Conservation (phyloP, 1,140 invertebrate genomes). For the Papilio polytes region DNA sequence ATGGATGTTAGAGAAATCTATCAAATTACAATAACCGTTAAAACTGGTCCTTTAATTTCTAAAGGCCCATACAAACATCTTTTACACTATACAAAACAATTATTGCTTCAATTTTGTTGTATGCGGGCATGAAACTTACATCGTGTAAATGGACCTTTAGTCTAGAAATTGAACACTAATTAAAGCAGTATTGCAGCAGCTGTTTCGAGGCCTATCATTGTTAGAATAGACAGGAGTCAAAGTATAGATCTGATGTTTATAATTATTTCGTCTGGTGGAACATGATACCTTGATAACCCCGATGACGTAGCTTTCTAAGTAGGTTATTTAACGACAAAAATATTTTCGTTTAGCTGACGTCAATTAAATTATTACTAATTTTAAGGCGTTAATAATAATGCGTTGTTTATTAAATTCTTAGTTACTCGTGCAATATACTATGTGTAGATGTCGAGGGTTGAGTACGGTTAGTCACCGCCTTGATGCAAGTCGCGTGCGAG, state of each 20-base stretch:
- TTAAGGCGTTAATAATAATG: not conserved
- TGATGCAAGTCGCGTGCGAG: constrained; percentile 32
- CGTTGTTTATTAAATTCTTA: too few species aligned
- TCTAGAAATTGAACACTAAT: not conserved
- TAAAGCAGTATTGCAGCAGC: not conserved
- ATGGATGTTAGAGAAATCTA: too few species aligned
- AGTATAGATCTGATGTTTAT: not conserved
- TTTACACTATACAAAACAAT: too few species aligned
- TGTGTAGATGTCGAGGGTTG: constrained; percentile 31
- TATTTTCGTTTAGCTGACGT: constrained; percentile 39
- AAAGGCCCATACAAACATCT: too few species aligned
- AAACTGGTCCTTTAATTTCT: too few species aligned
- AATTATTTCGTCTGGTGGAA: not conserved
- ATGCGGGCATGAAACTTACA: too few species aligned
- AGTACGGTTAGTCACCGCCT: constrained; percentile 43
- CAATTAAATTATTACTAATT: constrained; percentile 13
- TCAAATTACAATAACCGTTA: too few species aligned
- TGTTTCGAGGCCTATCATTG: not conserved
- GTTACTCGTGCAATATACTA: too few species aligned
- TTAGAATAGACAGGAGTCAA: constrained; percentile 1
- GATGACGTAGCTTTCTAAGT: constrained; percentile 35
- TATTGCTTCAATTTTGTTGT: too few species aligned
- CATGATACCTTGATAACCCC: not conserved
- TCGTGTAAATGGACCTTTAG: too few species aligned
- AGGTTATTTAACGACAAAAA: constrained; percentile 24